These are phyloP conservation scores for Copidosoma aretas DNA, from an alignment of 2,888 invertebrate genomes.

Conservation along the genomic window DNA sequence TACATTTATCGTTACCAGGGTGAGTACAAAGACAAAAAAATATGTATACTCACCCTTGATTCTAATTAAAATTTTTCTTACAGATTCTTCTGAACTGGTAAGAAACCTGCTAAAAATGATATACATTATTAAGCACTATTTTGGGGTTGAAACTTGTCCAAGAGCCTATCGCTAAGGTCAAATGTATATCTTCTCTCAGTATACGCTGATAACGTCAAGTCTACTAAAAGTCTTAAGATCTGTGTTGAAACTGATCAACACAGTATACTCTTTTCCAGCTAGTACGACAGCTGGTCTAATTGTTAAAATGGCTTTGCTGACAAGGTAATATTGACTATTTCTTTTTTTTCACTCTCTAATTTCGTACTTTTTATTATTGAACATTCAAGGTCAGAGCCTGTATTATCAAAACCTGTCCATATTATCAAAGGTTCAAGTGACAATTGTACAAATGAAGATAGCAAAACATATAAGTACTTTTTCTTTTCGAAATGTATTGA, in stretches of 20 bases:
- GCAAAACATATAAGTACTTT: too few relatives aligned
- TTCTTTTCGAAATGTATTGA: too few relatives aligned
- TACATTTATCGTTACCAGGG: conserved; percentile 66
- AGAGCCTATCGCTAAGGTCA: conserved; percentile 68
- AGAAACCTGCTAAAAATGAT: conserved; percentile 50
- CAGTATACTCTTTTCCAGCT: conserved; percentile 78
- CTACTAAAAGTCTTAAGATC: conserved; percentile 65
- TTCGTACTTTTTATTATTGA: too few relatives aligned
- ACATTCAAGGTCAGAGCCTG: too few relatives aligned
- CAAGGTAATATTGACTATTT: conserved; percentile 49
- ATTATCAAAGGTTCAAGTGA: too few relatives aligned
- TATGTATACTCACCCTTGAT: not conserved
- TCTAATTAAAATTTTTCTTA: not conserved
- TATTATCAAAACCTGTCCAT: too few relatives aligned
- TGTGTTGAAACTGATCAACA: conserved; percentile 77
- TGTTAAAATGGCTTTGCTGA: conserved; percentile 62
- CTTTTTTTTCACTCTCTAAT: too few relatives aligned
- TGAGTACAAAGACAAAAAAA: conserved; percentile 41
- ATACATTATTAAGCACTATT: conserved; percentile 65
- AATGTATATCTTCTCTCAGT: conserved; percentile 53
- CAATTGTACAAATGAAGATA: too few relatives aligned
- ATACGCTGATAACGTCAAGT: conserved; percentile 58
- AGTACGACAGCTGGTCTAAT: conserved; percentile 74
- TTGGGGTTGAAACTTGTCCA: conserved; percentile 64
- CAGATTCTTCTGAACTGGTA: conserved; percentile 49